phyloP scores from a whole-genome alignment of 1,140 invertebrate genomes.

The Drosophila murphyi region DNA sequence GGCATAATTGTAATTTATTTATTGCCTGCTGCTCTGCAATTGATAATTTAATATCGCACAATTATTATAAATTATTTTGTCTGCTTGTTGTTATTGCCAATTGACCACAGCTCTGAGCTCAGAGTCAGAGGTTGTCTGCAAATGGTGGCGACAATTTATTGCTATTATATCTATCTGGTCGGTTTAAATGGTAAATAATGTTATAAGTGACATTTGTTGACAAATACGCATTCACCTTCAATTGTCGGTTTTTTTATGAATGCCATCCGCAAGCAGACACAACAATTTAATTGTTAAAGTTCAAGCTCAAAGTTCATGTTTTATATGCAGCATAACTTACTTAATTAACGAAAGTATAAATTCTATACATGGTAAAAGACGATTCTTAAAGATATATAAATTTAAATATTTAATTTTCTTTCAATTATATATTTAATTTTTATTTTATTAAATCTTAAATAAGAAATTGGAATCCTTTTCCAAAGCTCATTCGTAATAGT shows the following conservation, averaged over 20 bases:
- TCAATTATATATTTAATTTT: too few relatives aligned
- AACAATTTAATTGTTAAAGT: background rate
- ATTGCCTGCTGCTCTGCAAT: constrained; percentile 67
- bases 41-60: constrained; percentile 75
- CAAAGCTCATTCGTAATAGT: too few relatives aligned
- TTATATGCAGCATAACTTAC: background rate
- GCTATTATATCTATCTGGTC: constrained; percentile 34
- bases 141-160: constrained; percentile 42
- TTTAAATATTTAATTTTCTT: too few relatives aligned
- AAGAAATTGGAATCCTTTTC: too few relatives aligned
- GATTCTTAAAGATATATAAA: too few relatives aligned
- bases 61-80: constrained; percentile 76
- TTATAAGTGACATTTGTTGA: constrained; percentile 36
- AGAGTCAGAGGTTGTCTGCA: background rate
- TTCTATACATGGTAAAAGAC: too few relatives aligned
- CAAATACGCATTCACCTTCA: constrained; percentile 35
- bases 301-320: constrained; percentile 2
- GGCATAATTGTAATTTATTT: constrained; percentile 64
- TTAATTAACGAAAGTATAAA: background rate
- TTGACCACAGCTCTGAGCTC: constrained; percentile 12
- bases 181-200: constrained; percentile 41
- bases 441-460: too few relatives aligned
- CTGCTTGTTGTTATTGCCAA: constrained; percentile 51
- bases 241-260: constrained; percentile 23
- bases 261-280: background rate